These are phyloP conservation scores for Lymantria dispar DNA, from an alignment of 2,888 invertebrate species.

Conservation along the genomic window DNA sequence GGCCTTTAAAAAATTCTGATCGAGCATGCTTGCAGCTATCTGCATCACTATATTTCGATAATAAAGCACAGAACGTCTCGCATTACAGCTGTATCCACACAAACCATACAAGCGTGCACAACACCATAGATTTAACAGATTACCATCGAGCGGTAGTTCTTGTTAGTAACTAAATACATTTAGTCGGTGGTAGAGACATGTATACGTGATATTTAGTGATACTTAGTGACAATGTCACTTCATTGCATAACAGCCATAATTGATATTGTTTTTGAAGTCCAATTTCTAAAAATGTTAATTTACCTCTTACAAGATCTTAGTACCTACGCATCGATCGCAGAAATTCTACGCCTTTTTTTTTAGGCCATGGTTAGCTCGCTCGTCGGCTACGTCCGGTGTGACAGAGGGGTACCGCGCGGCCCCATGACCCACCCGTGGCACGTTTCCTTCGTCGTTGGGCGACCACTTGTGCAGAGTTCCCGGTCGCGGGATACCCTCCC, in stretches of 20 bases:
- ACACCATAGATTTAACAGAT: constrained; percentile 42
- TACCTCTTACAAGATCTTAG: no score
- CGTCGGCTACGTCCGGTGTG: no score
- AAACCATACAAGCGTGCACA: constrained; percentile 37
- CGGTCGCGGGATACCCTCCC: no score
- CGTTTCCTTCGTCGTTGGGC: no score
- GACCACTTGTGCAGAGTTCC: no score
- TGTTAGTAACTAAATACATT: constrained; percentile 54
- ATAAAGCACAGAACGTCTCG: constrained; percentile 51
- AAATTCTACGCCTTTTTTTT: no score
- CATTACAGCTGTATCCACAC: constrained; percentile 65
- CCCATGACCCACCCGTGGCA: no score
- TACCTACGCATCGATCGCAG: no score
- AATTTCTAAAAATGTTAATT: not conserved
- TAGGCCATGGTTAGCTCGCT: no score
- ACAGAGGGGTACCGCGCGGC: no score
- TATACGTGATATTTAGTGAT: constrained; percentile 23
- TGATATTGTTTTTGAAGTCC: not conserved
- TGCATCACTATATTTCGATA: constrained; percentile 12
- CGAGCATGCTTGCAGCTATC: constrained; percentile 7
- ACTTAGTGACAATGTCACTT: constrained; percentile 28
- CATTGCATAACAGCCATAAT: not conserved
- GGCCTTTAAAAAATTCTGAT: not conserved
- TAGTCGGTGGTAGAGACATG: constrained; percentile 34
- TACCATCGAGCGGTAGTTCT: constrained; percentile 52